A percentile compares a stretch with the other conserved stretches of the same genome.
Conservation (phyloP, 2,113 vertebrate genomes). For the Poeciliopsis turrubarensis region DNA sequence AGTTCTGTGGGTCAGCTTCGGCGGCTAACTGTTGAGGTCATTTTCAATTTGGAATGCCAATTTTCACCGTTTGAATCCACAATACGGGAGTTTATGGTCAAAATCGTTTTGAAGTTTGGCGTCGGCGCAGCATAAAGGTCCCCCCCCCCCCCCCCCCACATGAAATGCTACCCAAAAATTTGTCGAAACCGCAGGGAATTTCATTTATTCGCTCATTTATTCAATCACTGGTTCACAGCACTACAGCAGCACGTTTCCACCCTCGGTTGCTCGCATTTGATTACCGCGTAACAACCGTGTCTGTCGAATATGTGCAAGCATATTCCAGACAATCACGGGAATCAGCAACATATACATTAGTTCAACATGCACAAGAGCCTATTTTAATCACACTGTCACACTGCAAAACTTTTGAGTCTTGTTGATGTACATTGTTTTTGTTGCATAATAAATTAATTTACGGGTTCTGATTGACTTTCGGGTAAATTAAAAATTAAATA, state of each 20-base stretch:
- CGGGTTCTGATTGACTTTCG: too few species aligned
- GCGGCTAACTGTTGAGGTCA: slow-evolving; percentile 32
- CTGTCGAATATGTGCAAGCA: neutral
- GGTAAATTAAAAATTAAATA: too few species aligned
- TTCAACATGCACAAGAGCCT: too few species aligned
- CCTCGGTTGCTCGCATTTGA: neutral
- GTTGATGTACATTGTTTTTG: too few species aligned
- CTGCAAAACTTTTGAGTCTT: too few species aligned
- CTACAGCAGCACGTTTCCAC: slow-evolving; percentile 26
- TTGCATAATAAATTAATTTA: too few species aligned
- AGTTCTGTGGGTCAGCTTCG: slow-evolving; percentile 35
- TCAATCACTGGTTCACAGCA: slow-evolving; percentile 34
- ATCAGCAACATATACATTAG: neutral
- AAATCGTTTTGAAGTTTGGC: slow-evolving; percentile 51
- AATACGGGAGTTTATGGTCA: slow-evolving; percentile 36
- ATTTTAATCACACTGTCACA: too few species aligned
- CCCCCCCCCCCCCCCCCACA: slow-evolving; percentile 1
- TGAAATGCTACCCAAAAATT: slow-evolving; percentile 58
- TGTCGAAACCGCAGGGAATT: slow-evolving; percentile 45
- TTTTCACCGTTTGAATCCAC: slow-evolving; percentile 50
- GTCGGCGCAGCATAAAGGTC: slow-evolving; percentile 14
- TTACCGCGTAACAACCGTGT: neutral
- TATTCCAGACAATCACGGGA: neutral
- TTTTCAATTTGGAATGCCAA: slow-evolving; percentile 56
- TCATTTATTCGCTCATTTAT: slow-evolving; percentile 53